These are phyloP conservation scores for Nephila pilipes DNA, from an alignment of 1,140 invertebrate genomes.

Conservation along the genomic window DNA sequence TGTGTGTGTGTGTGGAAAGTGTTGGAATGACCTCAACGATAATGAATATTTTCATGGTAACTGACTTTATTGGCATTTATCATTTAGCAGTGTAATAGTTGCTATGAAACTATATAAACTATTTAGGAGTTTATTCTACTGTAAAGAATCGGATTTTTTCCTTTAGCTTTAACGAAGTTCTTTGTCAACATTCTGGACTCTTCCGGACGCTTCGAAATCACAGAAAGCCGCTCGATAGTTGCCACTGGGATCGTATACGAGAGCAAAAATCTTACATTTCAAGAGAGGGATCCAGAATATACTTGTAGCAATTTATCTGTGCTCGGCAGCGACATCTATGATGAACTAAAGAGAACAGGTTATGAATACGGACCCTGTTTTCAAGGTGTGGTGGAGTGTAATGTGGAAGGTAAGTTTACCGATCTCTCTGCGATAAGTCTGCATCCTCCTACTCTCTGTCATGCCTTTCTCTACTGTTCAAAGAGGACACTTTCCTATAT, in stretches of 20 bases:
- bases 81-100: too few species aligned
- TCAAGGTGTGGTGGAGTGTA: slow-evolving; percentile 80
- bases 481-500: too few species aligned
- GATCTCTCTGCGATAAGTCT: too few species aligned
- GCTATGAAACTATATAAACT: too few species aligned
- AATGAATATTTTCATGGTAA: too few species aligned
- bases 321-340: slow-evolving; percentile 82
- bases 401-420: slow-evolving; percentile 67
- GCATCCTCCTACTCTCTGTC: too few species aligned
- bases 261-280: neutral
- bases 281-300: neutral
- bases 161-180: neutral
- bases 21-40: too few species aligned
- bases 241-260: slow-evolving; percentile 23
- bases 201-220: slow-evolving; percentile 52
- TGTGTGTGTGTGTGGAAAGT: too few species aligned
- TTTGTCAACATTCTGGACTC: neutral
- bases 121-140: too few species aligned
- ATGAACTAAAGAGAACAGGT: slow-evolving; percentile 83
- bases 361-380: slow-evolving; percentile 84
- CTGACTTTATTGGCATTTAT: too few species aligned
- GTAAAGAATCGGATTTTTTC: too few species aligned
- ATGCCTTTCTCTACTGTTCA: too few species aligned
- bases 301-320: neutral
- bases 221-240: slow-evolving; percentile 21